Percentiles rank a stretch among this genome's conserved stretches.
These are phyloP conservation scores for Limenitis camilla DNA, from an alignment of 2,888 invertebrate species.

Conservation along the genomic window DNA sequence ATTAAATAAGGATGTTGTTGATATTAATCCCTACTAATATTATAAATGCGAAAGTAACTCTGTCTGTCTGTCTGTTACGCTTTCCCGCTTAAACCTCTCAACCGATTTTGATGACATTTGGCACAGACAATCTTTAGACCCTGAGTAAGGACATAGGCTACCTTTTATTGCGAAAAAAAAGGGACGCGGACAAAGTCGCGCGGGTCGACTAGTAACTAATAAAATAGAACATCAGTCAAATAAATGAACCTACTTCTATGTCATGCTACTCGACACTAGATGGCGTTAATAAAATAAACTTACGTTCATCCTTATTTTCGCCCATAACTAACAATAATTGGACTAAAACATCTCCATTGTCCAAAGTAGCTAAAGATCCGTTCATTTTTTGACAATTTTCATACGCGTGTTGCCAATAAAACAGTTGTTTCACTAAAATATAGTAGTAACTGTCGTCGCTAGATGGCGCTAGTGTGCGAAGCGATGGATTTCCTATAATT, in stretches of 20 bases:
- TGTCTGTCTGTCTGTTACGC: no score
- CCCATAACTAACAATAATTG: slow-evolving; percentile 59
- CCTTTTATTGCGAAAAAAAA: no score
- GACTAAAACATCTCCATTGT: slow-evolving; percentile 46
- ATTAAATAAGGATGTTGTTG: no score
- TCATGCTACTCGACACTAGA: background rate
- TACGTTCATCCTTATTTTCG: slow-evolving; percentile 58
- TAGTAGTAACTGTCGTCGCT: slow-evolving; percentile 59
- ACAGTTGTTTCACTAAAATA: slow-evolving; percentile 44
- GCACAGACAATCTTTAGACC: no score
- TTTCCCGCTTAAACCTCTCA: no score
- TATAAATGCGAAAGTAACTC: no score
- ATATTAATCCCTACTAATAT: no score
- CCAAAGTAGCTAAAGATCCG: slow-evolving; percentile 50
- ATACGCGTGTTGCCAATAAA: slow-evolving; percentile 60
- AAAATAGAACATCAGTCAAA: no score
- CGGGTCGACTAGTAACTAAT: no score
- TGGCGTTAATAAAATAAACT: slow-evolving; percentile 27
- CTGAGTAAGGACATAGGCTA: no score
- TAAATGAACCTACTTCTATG: background rate
- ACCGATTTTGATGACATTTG: no score
- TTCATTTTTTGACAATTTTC: slow-evolving; percentile 60
- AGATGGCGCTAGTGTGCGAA: slow-evolving; percentile 35
- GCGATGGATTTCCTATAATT: slow-evolving; percentile 33
- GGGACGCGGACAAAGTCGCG: no score